phyloP scores from a whole-genome alignment of 2,113 vertebrate species.

The Coracopsis vasa region DNA sequence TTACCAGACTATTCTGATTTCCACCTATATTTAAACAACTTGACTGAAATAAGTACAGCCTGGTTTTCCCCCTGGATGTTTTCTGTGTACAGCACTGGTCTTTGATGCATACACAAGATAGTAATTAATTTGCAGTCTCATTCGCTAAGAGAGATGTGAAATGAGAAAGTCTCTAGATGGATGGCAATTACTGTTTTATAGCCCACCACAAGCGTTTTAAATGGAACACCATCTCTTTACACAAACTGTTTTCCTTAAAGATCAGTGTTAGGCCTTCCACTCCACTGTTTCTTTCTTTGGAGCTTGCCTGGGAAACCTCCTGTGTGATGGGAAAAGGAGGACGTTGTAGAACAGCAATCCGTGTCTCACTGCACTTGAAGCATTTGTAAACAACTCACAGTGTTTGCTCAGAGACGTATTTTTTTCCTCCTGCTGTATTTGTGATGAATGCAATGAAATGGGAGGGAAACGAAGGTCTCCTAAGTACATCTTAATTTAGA shows the following conservation, averaged over 20 bases:
- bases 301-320: slow-evolving; percentile 29
- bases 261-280: background rate
- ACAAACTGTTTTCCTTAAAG: slow-evolving; percentile 27
- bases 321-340: background rate
- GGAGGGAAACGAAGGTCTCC: slow-evolving; percentile 60
- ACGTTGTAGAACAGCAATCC: background rate
- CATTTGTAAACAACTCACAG: slow-evolving; percentile 63
- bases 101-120: slow-evolving; percentile 46
- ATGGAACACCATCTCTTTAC: background rate
- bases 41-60: slow-evolving; percentile 26
- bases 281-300: background rate
- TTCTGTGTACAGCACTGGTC: slow-evolving; percentile 18
- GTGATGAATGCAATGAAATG: slow-evolving; percentile 62
- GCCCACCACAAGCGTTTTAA: slow-evolving; percentile 27
- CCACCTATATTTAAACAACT: slow-evolving; percentile 19
- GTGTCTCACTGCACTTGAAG: background rate
- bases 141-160: background rate
- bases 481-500: slow-evolving; percentile 70
- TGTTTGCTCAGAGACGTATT: slow-evolving; percentile 52
- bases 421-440: slow-evolving; percentile 53
- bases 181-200: slow-evolving; percentile 43
- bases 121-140: slow-evolving; percentile 61
- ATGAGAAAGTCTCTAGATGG: slow-evolving; percentile 22
- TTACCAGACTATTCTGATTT: background rate
- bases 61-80: slow-evolving; percentile 35